Conservation (phyloP, 2,888 invertebrate species). For the Scelioninae gen. 1 region DNA sequence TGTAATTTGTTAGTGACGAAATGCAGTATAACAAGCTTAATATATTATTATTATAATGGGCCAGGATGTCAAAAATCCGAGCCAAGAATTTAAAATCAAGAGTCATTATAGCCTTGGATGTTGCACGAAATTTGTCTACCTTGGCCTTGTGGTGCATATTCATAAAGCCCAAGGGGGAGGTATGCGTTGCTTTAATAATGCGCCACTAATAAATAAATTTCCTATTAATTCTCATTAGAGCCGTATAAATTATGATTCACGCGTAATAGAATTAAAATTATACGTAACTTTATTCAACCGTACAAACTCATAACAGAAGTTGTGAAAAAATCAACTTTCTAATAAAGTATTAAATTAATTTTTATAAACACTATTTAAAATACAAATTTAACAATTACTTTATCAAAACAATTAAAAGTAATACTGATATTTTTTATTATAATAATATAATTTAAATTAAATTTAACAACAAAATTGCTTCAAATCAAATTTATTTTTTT, state of each 20-base stretch:
- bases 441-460: too few species aligned
- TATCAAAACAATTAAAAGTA: too few species aligned
- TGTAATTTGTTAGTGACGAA: slow-evolving; percentile 49
- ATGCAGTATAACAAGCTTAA: slow-evolving; percentile 48
- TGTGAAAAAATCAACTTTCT: too few species aligned
- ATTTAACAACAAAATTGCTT: too few species aligned
- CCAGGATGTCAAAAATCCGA: slow-evolving; percentile 58
- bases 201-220: slow-evolving; percentile 35
- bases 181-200: slow-evolving; percentile 31
- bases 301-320: too few species aligned
- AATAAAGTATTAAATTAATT: too few species aligned
- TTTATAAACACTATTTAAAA: too few species aligned
- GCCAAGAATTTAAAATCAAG: slow-evolving; percentile 71
- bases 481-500: too few species aligned
- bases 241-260: slow-evolving; percentile 16
- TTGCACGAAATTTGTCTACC: slow-evolving; percentile 55
- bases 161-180: slow-evolving; percentile 32
- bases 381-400: too few species aligned
- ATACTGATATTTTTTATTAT: too few species aligned
- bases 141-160: slow-evolving; percentile 48
- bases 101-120: slow-evolving; percentile 73
- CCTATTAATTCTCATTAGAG: slow-evolving; percentile 17
- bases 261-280: slow-evolving; percentile 2
- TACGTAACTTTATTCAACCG: background rate
- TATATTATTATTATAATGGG: slow-evolving; percentile 71